These are phyloP conservation scores for Pollimyrus isidori DNA, from an alignment of 2,113 vertebrate species.

Conservation along the genomic window DNA sequence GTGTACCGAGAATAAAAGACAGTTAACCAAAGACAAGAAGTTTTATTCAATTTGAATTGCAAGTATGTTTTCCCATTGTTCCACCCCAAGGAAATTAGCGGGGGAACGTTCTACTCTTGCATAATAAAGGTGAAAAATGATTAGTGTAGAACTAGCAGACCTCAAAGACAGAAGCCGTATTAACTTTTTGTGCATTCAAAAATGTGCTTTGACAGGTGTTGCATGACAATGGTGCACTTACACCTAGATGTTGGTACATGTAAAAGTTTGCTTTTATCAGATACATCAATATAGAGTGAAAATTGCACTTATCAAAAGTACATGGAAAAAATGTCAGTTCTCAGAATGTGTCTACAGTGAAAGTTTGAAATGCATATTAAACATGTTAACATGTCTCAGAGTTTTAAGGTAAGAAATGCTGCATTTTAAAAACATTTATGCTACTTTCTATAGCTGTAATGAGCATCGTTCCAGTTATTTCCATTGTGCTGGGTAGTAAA, in stretches of 20 bases:
- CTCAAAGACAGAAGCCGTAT: constrained; percentile 9
- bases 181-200: constrained; percentile 7
- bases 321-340: not conserved
- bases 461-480: not conserved
- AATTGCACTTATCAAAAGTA: not conserved
- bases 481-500: not conserved
- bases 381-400: not conserved
- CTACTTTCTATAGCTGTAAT: not conserved
- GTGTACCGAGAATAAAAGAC: constrained; percentile 11
- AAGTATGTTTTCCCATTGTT: constrained; percentile 3
- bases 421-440: not conserved
- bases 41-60: constrained; percentile 20
- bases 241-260: not conserved
- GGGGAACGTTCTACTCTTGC: constrained; percentile 2
- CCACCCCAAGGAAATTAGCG: constrained; percentile 12
- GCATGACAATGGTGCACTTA: not conserved
- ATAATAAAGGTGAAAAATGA: constrained; percentile 13
- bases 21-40: constrained; percentile 18
- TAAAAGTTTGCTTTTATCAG: not conserved
- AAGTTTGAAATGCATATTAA: not conserved
- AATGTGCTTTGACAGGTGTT: constrained; percentile 11
- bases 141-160: constrained; percentile 7
- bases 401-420: not conserved
- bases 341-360: not conserved
- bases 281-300: not conserved